Conservation (phyloP, 2,888 invertebrate genomes). For the Rhyacophila evoluta region DNA sequence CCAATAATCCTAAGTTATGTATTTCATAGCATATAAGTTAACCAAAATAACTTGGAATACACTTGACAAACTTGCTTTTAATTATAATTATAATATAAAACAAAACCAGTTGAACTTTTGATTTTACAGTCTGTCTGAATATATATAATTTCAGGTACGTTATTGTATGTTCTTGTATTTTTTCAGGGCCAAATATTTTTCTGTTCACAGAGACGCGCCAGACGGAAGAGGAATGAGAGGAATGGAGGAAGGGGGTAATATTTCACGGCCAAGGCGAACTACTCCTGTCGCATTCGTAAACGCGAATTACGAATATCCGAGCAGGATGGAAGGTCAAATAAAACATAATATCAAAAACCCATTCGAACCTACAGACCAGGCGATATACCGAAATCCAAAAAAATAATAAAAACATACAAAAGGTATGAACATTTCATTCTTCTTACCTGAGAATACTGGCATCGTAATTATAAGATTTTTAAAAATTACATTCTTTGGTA, state of each 20-base stretch:
- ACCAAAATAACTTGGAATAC: too few species aligned
- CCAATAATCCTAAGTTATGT: too few species aligned
- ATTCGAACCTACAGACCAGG: too few species aligned
- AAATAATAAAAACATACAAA: too few species aligned
- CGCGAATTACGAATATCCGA: not conserved
- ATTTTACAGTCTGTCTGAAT: not conserved
- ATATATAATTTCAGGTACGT: not conserved
- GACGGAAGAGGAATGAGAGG: not conserved
- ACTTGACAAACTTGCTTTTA: too few species aligned
- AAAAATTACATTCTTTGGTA: too few species aligned
- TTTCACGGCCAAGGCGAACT: constrained; percentile 49
- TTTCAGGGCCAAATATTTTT: constrained; percentile 23
- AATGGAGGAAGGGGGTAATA: constrained; percentile 34
- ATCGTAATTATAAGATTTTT: too few species aligned
- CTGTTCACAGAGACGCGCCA: not conserved
- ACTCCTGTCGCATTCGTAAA: not conserved
- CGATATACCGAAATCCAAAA: too few species aligned
- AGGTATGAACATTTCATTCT: too few species aligned
- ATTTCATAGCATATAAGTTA: too few species aligned
- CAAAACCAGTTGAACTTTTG: not conserved
- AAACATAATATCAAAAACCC: not conserved
- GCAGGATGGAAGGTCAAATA: not conserved
- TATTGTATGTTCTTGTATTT: not conserved
- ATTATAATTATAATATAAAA: not conserved
- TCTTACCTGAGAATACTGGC: too few species aligned